Percentiles rank a stretch among this genome's conserved stretches.
Conservation (phyloP, 2,113 vertebrate species). For the Onychorhynchus coronatus region DNA sequence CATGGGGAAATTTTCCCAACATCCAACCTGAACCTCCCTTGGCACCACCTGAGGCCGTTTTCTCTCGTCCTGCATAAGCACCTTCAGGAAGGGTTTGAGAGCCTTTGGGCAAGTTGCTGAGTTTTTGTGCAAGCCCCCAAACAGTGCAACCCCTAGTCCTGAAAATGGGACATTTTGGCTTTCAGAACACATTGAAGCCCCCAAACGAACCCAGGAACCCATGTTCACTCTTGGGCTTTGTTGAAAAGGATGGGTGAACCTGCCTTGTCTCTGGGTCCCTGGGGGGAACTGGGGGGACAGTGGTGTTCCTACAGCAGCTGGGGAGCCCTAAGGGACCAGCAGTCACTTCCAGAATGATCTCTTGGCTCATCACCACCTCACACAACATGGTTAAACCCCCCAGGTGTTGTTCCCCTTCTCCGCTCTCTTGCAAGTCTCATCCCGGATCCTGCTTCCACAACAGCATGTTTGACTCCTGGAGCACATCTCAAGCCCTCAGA, state of each 20-base stretch:
- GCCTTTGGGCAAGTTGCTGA: rapidly evolving
- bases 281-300: background rate
- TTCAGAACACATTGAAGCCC: background rate
- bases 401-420: background rate
- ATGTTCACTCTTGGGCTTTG: background rate
- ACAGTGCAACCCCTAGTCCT: rapidly evolving
- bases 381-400: background rate
- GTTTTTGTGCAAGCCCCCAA: background rate
- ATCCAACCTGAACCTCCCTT: background rate
- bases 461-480: background rate
- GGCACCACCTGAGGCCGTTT: background rate
- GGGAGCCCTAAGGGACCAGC: background rate
- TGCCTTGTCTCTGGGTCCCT: background rate
- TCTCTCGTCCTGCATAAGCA: rapidly evolving
- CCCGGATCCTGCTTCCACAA: too few relatives aligned
- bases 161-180: rapidly evolving
- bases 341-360: background rate
- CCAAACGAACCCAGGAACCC: background rate
- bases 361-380: background rate
- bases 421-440: background rate
- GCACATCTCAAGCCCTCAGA: background rate
- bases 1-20: background rate
- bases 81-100: background rate
- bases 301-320: background rate
- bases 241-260: background rate